Conservation (phyloP, 2,113 vertebrate genomes). For the Nipponia nippon region DNA sequence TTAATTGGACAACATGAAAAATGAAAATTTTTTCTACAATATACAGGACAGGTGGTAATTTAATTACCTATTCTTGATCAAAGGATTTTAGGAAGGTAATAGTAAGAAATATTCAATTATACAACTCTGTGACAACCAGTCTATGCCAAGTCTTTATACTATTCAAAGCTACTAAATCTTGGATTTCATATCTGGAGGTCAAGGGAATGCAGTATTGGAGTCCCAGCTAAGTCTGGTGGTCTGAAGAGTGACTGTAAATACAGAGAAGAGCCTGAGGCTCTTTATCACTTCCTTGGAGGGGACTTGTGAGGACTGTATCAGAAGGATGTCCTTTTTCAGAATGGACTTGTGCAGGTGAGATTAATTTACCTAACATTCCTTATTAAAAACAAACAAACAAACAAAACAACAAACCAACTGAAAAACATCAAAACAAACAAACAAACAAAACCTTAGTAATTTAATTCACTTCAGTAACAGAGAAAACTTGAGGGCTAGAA, state of each 20-base stretch:
- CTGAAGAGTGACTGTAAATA: neutral
- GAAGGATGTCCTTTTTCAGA: neutral
- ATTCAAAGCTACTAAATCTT: neutral
- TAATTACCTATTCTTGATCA: slow-evolving; percentile 32
- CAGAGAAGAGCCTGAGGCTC: neutral
- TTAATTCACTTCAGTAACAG: neutral
- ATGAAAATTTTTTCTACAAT: neutral
- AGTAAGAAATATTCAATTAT: neutral
- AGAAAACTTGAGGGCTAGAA: neutral
- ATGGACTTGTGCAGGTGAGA: neutral
- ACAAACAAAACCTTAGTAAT: neutral
- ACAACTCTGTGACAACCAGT: neutral
- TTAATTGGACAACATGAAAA: slow-evolving; percentile 7
- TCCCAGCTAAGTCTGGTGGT: neutral
- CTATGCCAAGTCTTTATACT: neutral
- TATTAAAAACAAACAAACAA: neutral
- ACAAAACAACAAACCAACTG: neutral
- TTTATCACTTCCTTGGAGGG: neutral
- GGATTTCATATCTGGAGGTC: neutral
- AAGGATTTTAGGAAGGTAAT: slow-evolving; percentile 11
- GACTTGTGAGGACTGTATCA: neutral
- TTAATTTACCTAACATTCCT: neutral
- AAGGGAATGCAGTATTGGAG: neutral
- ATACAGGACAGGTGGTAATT: neutral
- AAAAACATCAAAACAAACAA: neutral